Conservation (phyloP, 2,888 invertebrate genomes). For the Apotomis betuletana region DNA sequence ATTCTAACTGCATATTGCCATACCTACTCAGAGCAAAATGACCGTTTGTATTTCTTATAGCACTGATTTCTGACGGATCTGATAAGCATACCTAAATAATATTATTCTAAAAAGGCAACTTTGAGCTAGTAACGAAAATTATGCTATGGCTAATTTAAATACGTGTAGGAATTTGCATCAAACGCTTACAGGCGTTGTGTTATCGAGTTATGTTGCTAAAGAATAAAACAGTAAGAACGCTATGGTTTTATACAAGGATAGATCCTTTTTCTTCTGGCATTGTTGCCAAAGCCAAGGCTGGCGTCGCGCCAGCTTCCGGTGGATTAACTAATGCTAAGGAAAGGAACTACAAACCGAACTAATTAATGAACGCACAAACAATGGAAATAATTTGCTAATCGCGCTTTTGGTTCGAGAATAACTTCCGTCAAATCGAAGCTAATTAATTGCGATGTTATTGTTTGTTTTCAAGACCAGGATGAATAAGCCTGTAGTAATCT, state of each 20-base stretch:
- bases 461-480: not conserved
- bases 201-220: not conserved
- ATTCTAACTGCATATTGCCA: too few species aligned
- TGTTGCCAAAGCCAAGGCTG: slow-evolving; percentile 28
- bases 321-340: slow-evolving; percentile 20
- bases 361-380: slow-evolving; percentile 31
- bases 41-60: too few species aligned
- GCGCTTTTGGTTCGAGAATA: not conserved
- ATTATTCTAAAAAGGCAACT: not conserved
- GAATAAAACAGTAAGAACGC: not conserved
- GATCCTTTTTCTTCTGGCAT: slow-evolving; percentile 6
- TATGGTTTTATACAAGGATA: not conserved
- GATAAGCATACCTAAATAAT: too few species aligned
- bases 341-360: slow-evolving; percentile 17
- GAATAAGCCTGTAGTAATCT: not conserved
- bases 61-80: too few species aligned
- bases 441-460: slow-evolving; percentile 6
- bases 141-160: slow-evolving; percentile 11
- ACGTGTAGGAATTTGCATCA: not conserved
- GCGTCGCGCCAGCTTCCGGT: slow-evolving; percentile 14
- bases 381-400: slow-evolving; percentile 20
- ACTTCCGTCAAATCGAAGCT: slow-evolving; percentile 1
- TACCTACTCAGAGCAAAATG: too few species aligned
- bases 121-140: slow-evolving; percentile 3
- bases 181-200: not conserved